Percentiles rank a stretch among this genome's conserved stretches.
These are phyloP conservation scores for Odontothrips loti DNA, from an alignment of 2,888 invertebrate genomes.

Conservation along the genomic window DNA sequence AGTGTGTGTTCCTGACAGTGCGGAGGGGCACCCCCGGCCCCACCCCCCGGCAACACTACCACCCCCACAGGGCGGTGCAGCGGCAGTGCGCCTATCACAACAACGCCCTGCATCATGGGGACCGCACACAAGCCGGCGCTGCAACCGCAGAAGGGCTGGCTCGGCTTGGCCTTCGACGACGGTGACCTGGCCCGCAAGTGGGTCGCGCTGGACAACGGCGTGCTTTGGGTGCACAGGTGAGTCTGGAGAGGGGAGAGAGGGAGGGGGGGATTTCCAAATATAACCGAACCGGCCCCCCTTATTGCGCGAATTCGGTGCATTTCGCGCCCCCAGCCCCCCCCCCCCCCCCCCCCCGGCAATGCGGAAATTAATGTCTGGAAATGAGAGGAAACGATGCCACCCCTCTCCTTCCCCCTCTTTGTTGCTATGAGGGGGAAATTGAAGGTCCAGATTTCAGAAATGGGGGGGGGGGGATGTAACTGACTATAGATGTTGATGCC, in stretches of 20 bases:
- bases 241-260: too few species aligned
- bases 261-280: background rate
- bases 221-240: constrained; percentile 3
- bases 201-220: constrained; percentile 4
- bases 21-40: background rate
- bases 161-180: background rate
- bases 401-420: too few species aligned
- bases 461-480: too few species aligned
- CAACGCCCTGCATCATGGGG: background rate
- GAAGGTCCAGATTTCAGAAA: too few species aligned
- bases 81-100: background rate
- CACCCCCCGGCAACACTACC: background rate
- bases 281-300: too few species aligned
- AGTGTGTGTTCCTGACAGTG: background rate
- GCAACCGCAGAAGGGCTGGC: background rate
- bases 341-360: background rate
- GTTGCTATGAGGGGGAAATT: too few species aligned
- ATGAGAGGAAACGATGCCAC: too few species aligned
- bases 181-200: background rate
- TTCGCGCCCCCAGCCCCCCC: background rate
- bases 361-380: too few species aligned
- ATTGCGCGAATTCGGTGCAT: background rate
- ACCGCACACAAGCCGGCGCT: background rate
- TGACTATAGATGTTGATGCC: too few species aligned
- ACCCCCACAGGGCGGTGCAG: background rate